Percentiles rank a stretch among this genome's conserved stretches.
Conservation (phyloP, 2,113 vertebrate species). For the Catharus fuscescens region DNA sequence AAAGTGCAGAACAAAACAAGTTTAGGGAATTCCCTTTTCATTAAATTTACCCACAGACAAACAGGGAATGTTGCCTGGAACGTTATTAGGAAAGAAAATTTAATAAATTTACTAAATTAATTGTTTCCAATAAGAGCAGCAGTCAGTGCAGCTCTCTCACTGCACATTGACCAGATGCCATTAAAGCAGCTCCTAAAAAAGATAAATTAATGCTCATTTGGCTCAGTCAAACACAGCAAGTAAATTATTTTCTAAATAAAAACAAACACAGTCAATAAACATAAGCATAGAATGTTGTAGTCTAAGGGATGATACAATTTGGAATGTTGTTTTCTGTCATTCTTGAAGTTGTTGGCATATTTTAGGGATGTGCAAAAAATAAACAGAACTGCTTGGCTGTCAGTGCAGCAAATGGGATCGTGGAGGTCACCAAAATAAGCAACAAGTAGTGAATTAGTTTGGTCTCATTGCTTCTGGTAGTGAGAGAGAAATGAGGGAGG, state of each 20-base stretch:
- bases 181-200: conserved; percentile 37
- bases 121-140: not conserved
- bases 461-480: not conserved
- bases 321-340: conserved; percentile 54
- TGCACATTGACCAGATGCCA: conserved; percentile 50
- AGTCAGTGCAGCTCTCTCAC: conserved; percentile 12
- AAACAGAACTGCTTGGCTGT: conserved; percentile 14
- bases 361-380: conserved; percentile 40
- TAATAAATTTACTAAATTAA: not conserved
- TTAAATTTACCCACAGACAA: not conserved
- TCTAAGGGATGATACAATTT: conserved; percentile 43
- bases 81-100: not conserved
- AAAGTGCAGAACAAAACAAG: not conserved
- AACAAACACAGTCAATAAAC: conserved; percentile 65
- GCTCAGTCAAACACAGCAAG: conserved; percentile 46
- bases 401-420: not conserved
- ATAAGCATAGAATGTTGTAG: conserved; percentile 42
- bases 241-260: conserved; percentile 55
- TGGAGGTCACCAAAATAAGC: conserved; percentile 9
- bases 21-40: not conserved
- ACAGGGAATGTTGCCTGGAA: not conserved
- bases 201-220: conserved; percentile 52
- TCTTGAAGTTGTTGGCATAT: conserved; percentile 11
- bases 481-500: not conserved
- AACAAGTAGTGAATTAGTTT: not conserved